Percentiles rank a stretch among this genome's conserved stretches.
phyloP scores from a whole-genome alignment of 2,797 vertebrate genomes.

The Remorina albescens region DNA sequence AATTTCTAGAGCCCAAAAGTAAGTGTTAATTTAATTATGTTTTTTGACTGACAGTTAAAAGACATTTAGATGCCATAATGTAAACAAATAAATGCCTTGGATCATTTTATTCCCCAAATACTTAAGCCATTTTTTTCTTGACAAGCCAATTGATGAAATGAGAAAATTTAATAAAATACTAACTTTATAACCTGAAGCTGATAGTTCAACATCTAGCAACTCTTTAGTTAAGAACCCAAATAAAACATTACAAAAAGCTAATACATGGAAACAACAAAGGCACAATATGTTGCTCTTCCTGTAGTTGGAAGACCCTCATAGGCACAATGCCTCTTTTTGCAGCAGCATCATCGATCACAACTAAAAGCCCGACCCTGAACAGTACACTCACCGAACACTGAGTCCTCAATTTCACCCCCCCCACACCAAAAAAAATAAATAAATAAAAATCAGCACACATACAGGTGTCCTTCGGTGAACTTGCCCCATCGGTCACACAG shows the following conservation, averaged over 20 bases:
- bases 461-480: slow-evolving; percentile 45
- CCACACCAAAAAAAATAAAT: not conserved
- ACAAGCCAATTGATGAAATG: not conserved
- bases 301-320: not conserved
- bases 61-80: not conserved
- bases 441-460: not conserved
- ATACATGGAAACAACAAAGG: slow-evolving; percentile 5
- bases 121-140: no score
- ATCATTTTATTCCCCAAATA: not conserved
- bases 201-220: not conserved
- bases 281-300: not conserved
- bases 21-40: not conserved
- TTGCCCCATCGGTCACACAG: slow-evolving; percentile 45
- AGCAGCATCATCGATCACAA: not conserved
- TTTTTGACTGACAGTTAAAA: not conserved
- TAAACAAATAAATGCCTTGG: not conserved
- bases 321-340: not conserved
- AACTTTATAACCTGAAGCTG: not conserved
- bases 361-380: not conserved
- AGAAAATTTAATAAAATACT: not conserved
- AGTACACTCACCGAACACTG: not conserved
- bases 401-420: not conserved
- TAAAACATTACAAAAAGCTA: not conserved
- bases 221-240: not conserved
- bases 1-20: not conserved